Conservation (phyloP, 2,888 invertebrate genomes). For the Pyrrhosoma nymphula region DNA sequence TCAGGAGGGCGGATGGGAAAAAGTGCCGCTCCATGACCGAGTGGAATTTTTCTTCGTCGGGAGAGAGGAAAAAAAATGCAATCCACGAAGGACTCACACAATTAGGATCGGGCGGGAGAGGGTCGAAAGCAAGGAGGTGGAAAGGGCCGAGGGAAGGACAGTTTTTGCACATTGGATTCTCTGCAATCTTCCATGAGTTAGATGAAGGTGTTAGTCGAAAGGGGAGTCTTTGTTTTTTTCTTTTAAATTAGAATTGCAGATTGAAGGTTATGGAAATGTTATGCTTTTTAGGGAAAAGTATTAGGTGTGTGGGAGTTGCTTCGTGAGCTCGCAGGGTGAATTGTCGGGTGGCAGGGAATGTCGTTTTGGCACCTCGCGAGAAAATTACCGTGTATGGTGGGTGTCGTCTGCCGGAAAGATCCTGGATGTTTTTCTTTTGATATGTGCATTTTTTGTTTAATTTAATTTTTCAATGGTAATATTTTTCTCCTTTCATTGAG, state of each 20-base stretch:
- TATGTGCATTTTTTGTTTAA: too few species aligned
- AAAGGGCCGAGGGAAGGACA: not conserved
- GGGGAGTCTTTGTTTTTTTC: not conserved
- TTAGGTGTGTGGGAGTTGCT: too few species aligned
- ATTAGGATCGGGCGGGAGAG: conserved; percentile 13
- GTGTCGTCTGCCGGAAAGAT: not conserved
- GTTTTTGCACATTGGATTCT: not conserved
- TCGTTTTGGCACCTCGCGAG: too few species aligned
- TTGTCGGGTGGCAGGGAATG: too few species aligned
- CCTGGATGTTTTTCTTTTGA: not conserved
- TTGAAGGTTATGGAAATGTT: too few species aligned
- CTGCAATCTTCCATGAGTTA: conserved; percentile 36
- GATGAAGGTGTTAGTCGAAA: conserved; percentile 28
- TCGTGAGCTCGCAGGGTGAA: too few species aligned
- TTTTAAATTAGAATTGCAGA: too few species aligned
- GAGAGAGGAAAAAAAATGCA: not conserved
- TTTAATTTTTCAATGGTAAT: too few species aligned
- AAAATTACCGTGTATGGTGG: too few species aligned
- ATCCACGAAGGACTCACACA: not conserved
- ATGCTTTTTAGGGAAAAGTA: too few species aligned
- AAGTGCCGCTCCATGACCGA: not conserved
- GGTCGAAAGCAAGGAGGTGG: not conserved
- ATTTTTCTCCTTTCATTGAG: not conserved
- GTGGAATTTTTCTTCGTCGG: not conserved
- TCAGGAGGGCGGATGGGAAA: not conserved